phyloP scores from a whole-genome alignment of 2,113 vertebrate species.

The Poeciliopsis retropinna region DNA sequence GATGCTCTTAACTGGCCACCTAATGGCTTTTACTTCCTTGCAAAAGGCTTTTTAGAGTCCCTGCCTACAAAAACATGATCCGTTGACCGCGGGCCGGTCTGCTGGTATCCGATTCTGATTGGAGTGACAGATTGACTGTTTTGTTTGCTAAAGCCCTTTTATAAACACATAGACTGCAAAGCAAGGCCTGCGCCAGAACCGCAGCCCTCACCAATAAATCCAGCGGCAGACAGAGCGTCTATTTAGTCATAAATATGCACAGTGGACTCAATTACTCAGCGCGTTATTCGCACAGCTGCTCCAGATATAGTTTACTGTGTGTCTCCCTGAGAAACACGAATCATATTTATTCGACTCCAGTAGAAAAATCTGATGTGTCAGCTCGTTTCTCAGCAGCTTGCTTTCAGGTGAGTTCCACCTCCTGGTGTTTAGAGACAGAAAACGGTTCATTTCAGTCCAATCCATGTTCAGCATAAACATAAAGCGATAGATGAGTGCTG shows the following conservation, averaged over 20 bases:
- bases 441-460: constrained; percentile 21
- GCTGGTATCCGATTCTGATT: constrained; percentile 45
- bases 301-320: constrained; percentile 32
- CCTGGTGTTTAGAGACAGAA: constrained; percentile 34
- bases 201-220: constrained; percentile 67
- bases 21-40: constrained; percentile 11
- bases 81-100: constrained; percentile 25
- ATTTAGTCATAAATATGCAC: constrained; percentile 73
- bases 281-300: constrained; percentile 43
- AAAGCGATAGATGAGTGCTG: neutral
- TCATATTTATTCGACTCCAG: constrained; percentile 59
- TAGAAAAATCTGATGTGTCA: constrained; percentile 24
- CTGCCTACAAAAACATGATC: constrained; percentile 36
- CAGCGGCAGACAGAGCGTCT: constrained; percentile 49
- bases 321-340: constrained; percentile 42
- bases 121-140: constrained; percentile 65
- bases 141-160: constrained; percentile 68
- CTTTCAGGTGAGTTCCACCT: constrained; percentile 21
- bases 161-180: constrained; percentile 66
- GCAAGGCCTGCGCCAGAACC: constrained; percentile 47
- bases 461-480: neutral
- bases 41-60: constrained; percentile 8
- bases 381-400: constrained; percentile 42
- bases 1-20: neutral
- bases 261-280: constrained; percentile 64